phyloP scores from a whole-genome alignment of 2,113 vertebrate genomes.

The Merops nubicus region DNA sequence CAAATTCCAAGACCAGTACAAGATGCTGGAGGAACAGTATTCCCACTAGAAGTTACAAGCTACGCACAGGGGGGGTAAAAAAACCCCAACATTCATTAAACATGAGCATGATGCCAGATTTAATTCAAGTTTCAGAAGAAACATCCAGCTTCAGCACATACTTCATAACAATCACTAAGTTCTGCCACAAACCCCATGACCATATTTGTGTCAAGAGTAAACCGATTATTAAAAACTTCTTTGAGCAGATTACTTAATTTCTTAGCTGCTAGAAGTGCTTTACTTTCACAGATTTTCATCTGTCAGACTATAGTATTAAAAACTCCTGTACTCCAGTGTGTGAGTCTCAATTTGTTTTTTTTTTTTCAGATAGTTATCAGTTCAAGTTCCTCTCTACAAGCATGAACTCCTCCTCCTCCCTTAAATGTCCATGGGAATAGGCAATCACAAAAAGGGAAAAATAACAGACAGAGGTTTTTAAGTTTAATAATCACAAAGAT shows the following conservation, averaged over 20 bases:
- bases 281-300: neutral
- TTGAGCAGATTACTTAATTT: neutral
- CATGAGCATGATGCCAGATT: neutral
- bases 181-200: neutral
- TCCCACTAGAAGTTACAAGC: constrained; percentile 19
- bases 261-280: neutral
- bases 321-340: neutral
- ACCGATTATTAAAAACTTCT: neutral
- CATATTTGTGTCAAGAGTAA: neutral
- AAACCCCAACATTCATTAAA: neutral
- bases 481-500: neutral
- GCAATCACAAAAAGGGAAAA: neutral
- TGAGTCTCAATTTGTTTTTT: neutral
- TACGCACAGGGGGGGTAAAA: neutral
- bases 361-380: neutral
- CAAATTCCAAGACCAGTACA: constrained; percentile 26
- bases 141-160: neutral
- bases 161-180: neutral
- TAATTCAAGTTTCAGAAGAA: constrained; percentile 12
- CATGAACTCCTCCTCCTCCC: neutral
- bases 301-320: neutral
- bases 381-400: neutral
- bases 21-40: neutral
- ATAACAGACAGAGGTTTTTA: too few species aligned
- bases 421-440: neutral